A percentile compares a stretch with the other conserved stretches of the same genome.
Evolutionary conservation across 2,113 vertebrate species (phyloP).

Genomic region (Hiodon tergisus): DNA sequence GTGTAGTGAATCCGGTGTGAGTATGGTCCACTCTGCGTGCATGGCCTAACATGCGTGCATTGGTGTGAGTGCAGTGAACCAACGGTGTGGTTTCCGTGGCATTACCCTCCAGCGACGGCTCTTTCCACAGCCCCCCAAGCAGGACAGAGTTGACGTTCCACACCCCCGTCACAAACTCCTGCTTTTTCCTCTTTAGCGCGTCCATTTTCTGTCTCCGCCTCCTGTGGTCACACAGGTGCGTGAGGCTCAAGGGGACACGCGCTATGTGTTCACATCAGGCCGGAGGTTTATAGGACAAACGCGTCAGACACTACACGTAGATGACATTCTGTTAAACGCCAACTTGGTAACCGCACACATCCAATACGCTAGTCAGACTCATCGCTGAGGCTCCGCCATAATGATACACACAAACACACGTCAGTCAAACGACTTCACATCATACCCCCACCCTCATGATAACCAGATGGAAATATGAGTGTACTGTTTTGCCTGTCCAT

Average conservation of each 20-base stretch:
- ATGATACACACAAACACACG: no score
- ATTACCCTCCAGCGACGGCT: slow-evolving; percentile 30
- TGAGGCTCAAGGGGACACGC: not conserved
- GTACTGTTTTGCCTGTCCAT: not conserved
- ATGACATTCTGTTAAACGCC: no score
- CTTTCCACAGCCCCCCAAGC: slow-evolving; percentile 38
- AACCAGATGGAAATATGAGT: not conserved
- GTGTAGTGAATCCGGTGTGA: not conserved
- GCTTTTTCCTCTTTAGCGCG: slow-evolving; percentile 29
- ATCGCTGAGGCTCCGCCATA: no score
- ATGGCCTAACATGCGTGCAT: not conserved
- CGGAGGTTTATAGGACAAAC: no score
- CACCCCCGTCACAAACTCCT: slow-evolving; percentile 34
- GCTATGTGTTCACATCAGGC: no score
- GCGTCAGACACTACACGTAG: no score
- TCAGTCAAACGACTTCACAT: no score
- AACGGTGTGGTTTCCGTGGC: not conserved
- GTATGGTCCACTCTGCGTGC: not conserved
- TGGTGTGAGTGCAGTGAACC: not conserved
- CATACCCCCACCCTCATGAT: not conserved
- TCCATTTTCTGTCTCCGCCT: slow-evolving; percentile 24
- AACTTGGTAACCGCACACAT: no score
- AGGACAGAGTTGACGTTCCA: slow-evolving; percentile 42
- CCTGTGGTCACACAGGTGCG: slow-evolving; percentile 2
- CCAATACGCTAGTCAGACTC: no score